Conservation (phyloP, 2,888 invertebrate genomes). For the Drosophila mayaguana region DNA sequence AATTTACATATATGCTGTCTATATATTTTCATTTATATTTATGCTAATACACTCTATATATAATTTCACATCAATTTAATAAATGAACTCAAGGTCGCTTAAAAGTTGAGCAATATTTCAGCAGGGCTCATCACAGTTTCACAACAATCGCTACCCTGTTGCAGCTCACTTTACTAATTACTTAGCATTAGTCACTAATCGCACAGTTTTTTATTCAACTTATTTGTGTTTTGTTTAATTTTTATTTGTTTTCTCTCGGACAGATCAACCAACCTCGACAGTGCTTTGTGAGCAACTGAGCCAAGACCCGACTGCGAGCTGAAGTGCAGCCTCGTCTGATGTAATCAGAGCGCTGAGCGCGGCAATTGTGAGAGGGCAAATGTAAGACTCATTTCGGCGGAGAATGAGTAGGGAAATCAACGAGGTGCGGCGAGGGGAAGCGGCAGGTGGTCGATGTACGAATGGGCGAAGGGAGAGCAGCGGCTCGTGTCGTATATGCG, state of each 20-base stretch:
- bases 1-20: neutral
- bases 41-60: neutral
- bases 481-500: neutral
- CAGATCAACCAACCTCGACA: slow-evolving; percentile 63
- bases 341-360: slow-evolving; percentile 52
- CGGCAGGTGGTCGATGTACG: too few species aligned
- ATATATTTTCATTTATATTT: neutral
- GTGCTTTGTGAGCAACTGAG: slow-evolving; percentile 60
- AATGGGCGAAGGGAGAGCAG: too few species aligned
- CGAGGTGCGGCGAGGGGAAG: neutral
- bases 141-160: slow-evolving; percentile 3
- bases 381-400: neutral
- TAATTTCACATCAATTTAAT: neutral
- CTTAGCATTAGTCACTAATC: slow-evolving; percentile 14
- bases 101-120: neutral
- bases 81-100: neutral
- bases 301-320: slow-evolving; percentile 31
- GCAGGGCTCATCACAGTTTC: slow-evolving; percentile 1
- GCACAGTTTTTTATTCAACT: neutral
- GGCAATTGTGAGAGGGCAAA: slow-evolving; percentile 36
- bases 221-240: neutral
- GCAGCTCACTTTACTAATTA: slow-evolving; percentile 8
- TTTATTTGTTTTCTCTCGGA: neutral
- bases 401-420: neutral
- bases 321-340: slow-evolving; percentile 54